Base-by-base conservation (phyloP, 2,797 vertebrate species). In the Thalassophryne amazonica region DNA sequence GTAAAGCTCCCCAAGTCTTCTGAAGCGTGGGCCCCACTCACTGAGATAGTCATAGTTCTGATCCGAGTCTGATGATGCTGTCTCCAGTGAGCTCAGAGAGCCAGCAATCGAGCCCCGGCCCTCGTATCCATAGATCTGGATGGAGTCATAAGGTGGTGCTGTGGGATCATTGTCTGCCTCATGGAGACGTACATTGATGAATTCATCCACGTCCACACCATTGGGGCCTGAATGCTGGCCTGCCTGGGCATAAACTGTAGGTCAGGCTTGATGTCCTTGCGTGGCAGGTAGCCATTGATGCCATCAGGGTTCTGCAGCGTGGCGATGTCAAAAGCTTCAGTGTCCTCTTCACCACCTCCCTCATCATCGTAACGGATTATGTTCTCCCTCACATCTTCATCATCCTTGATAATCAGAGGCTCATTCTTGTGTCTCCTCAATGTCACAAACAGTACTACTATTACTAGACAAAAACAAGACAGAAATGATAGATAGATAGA, bases 31-130 rank as follows among this genome's bases (percentile, higher is more conserved):
- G 51, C 97, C 97, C 97, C 97, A 99, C 90, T 99, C 95, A 88
- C 93, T 95, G 86, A 99, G 96, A 93, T 99, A 99, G 93, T 99
- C 97, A 93, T 97, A 99, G 93, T 97, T 98, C 92, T 99, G 97
- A 84, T 99, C 97, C 38, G 97, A 98, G 93, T 99, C 97, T 74
- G 97, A 98, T 2, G 94, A 93, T 5, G 94, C 88, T 1, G 97
- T 97, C 83, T 98, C 97, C 86, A 99, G 72, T 0, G 97, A 99
- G 83, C 96, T 99, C 64, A 99, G 93, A 6, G 97, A 99, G 42
- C 97, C 97, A 1, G 97, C 95, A 0, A 94, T 90, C 10, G 97
- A 99, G 30, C 97, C 97, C 69, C 94, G 88, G 20, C 97, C 97
- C 84, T 99, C 97, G 34, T 99, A 99, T 51, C 96, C 97, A 56